Conservation (phyloP, 2,113 vertebrate genomes). For the Leuciscus idus region DNA sequence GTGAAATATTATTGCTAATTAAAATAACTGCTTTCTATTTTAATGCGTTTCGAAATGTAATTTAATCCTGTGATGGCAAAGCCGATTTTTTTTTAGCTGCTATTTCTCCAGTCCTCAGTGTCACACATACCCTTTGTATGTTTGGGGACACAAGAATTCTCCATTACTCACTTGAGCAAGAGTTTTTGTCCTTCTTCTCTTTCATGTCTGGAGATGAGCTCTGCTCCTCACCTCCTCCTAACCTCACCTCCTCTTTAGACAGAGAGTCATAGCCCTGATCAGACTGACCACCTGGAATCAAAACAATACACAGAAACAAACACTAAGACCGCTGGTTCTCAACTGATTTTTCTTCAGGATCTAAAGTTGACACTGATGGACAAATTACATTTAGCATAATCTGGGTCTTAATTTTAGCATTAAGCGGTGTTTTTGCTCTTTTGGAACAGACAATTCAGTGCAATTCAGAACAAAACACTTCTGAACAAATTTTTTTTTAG, state of each 20-base stretch:
- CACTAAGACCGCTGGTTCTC: neutral
- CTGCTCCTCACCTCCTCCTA: constrained; percentile 76
- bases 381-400: neutral
- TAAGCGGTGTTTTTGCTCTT: neutral
- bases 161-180: constrained; percentile 83
- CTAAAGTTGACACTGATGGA: neutral
- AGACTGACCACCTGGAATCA: constrained; percentile 84
- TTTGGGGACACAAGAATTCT: neutral
- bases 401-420: neutral
- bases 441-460: too few relatives aligned
- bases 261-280: constrained; percentile 88
- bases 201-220: constrained; percentile 78
- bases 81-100: neutral
- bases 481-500: neutral
- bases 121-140: neutral
- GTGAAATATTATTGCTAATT: neutral
- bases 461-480: neutral
- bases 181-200: constrained; percentile 82
- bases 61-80: neutral
- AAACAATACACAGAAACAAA: constrained; percentile 30
- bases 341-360: neutral
- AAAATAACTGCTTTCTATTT: neutral
- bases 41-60: neutral
- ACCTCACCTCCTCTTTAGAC: constrained; percentile 88
- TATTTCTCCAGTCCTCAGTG: neutral